phyloP scores from a whole-genome alignment of 2,888 invertebrate species.

The Epiblema foenella region DNA sequence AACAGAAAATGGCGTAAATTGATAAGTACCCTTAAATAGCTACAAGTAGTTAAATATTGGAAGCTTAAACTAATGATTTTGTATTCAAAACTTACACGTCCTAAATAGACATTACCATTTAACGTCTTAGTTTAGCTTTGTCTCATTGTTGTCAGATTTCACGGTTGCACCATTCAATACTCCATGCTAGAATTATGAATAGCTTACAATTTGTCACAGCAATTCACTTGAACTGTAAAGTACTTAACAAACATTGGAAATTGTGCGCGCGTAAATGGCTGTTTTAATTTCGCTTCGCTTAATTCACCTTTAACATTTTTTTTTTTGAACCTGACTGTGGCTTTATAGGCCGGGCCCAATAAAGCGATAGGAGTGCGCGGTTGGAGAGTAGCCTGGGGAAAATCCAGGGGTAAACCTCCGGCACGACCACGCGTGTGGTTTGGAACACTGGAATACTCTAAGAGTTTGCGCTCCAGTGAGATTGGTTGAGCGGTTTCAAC shows the following conservation, averaged over 20 bases:
- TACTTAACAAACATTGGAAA: not conserved
- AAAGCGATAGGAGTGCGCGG: no score
- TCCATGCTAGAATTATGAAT: not conserved
- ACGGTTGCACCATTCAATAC: not conserved
- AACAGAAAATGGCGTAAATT: no score
- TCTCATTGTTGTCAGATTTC: not conserved
- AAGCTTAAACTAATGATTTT: not conserved
- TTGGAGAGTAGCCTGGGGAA: no score
- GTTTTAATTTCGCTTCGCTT: not conserved
- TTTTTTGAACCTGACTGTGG: no score
- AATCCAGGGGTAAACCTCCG: no score
- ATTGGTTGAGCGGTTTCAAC: no score
- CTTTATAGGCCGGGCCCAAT: no score
- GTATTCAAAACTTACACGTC: not conserved
- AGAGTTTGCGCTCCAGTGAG: no score
- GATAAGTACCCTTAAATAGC: no score
- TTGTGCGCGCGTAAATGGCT: not conserved
- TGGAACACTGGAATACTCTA: no score
- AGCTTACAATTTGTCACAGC: not conserved
- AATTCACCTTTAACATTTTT: not conserved
- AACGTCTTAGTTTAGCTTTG: not conserved
- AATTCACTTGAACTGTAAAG: not conserved
- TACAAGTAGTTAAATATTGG: not conserved
- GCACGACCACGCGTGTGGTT: no score
- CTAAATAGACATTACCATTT: not conserved